A percentile compares a stretch with the other conserved stretches of the same genome.
phyloP scores from a whole-genome alignment of 1,140 invertebrate genomes.

The Ceratosolen solmsi region DNA sequence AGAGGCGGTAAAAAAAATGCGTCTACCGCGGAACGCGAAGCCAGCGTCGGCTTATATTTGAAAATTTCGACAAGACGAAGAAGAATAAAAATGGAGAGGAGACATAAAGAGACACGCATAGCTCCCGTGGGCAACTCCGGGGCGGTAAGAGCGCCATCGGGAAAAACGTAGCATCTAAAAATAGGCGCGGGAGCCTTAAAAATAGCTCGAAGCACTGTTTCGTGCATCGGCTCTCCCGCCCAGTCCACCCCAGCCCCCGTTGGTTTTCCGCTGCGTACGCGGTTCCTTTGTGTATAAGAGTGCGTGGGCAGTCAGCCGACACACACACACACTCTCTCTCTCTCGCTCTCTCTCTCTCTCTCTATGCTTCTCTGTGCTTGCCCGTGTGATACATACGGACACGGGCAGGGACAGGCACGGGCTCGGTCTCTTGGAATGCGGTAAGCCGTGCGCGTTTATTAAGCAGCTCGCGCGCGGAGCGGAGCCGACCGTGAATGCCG shows the following conservation, averaged over 20 bases:
- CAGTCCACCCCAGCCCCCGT: not conserved
- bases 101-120: not conserved
- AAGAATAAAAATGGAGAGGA: not conserved
- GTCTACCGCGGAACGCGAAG: not conserved
- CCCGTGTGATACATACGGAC: not conserved
- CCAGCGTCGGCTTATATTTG: not conserved
- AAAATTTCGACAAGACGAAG: slow-evolving; percentile 14
- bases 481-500: slow-evolving; percentile 35
- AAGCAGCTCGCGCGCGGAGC: not conserved
- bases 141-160: not conserved
- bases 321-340: slow-evolving; percentile 1
- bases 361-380: not conserved
- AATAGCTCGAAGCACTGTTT: slow-evolving; percentile 14
- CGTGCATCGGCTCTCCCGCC: not conserved
- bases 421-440: not conserved
- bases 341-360: slow-evolving; percentile 50
- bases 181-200: slow-evolving; percentile 22
- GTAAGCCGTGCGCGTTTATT: slow-evolving; percentile 16
- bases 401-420: not conserved
- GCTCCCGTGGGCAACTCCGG: not conserved
- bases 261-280: not conserved
- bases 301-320: not conserved
- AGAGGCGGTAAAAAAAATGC: not conserved
- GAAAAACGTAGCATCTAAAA: not conserved
- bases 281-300: not conserved